These are phyloP conservation scores for Hypselothyrea guttata DNA, from an alignment of 2,888 invertebrate species.

Conservation along the genomic window DNA sequence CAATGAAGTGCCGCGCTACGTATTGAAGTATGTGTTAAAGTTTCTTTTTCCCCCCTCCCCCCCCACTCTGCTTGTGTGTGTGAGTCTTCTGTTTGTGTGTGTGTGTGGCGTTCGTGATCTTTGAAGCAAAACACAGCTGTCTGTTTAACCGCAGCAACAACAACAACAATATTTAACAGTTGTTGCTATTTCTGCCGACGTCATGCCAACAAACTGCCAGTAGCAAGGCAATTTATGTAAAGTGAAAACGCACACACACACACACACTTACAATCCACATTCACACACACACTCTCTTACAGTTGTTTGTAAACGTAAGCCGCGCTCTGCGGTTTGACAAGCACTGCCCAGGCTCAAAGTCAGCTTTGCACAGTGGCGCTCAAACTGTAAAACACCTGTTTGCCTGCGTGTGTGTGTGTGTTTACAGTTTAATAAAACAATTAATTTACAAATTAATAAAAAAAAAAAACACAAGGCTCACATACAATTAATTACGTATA, in stretches of 20 bases:
- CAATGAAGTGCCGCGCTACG: conserved; percentile 1
- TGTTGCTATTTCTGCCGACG: conserved; percentile 54
- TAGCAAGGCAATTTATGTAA: conserved; percentile 67
- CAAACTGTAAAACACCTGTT: conserved; percentile 47
- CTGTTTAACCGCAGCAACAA: conserved; percentile 57
- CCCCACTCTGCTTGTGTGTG: too few species aligned
- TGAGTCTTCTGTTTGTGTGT: conserved; percentile 19
- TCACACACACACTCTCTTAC: background rate
- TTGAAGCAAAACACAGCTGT: conserved; percentile 76
- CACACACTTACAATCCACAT: background rate
- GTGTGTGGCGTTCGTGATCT: conserved; percentile 66
- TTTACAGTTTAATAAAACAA: conserved; percentile 7
- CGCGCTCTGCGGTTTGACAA: conserved; percentile 53
- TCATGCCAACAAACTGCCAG: conserved; percentile 71
- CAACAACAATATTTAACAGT: conserved; percentile 8
- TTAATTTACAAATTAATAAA: conserved; percentile 30
- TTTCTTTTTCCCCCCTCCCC: conserved; percentile 48
- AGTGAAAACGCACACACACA: conserved; percentile 58
- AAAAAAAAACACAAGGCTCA: conserved; percentile 5
- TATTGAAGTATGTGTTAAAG: conserved; percentile 36
- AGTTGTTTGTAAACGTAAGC: conserved; percentile 25
- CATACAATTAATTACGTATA: conserved; percentile 46
- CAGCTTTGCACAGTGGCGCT: conserved; percentile 39
- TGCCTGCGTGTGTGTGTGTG: conserved; percentile 10
- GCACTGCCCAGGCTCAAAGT: conserved; percentile 67